These are phyloP conservation scores for Euphysa ruthae DNA, from an alignment of 30 jellyfish, hydroid and myxozoan genomes.

Conservation along the genomic window DNA sequence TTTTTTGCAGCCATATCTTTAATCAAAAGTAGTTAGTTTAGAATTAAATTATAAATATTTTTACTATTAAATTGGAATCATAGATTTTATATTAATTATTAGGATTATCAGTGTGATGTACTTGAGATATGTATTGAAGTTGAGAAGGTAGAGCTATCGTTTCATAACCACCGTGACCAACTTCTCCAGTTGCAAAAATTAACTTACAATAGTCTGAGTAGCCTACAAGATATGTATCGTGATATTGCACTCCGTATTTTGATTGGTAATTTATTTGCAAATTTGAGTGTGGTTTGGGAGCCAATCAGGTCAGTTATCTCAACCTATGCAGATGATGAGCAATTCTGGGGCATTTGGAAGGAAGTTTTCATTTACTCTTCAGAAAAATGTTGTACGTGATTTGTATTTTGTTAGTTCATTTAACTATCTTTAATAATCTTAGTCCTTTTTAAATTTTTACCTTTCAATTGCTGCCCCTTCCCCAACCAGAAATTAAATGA, in stretches of 20 bases:
- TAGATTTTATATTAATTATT: neutral
- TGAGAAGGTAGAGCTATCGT: constrained; percentile 43
- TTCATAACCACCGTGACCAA: constrained; percentile 51
- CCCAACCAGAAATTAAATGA: too few relatives aligned
- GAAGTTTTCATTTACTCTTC: constrained; percentile 24
- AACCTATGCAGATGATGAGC: constrained; percentile 42
- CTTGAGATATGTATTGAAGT: constrained; percentile 42
- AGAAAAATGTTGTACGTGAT: constrained; percentile 15
- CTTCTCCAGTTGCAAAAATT: constrained; percentile 50
- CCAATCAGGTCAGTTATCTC: constrained; percentile 48
- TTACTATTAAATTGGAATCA: neutral
- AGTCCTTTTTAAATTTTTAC: too few relatives aligned
- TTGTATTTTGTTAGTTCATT: neutral
- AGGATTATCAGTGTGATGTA: neutral
- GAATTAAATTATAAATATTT: too few relatives aligned
- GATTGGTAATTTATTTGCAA: constrained; percentile 49
- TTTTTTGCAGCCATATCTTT: too few relatives aligned
- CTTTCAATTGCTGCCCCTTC: too few relatives aligned
- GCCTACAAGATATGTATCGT: neutral
- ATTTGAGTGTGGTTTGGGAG: constrained; percentile 67
- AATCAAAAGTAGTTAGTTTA: too few relatives aligned
- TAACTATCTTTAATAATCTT: too few relatives aligned
- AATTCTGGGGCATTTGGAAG: constrained; percentile 57
- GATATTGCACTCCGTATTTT: constrained; percentile 44
- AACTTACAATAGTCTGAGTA: neutral